These are phyloP conservation scores for Arvicanthis niloticus DNA, from an alignment of 2,113 vertebrate genomes.

Conservation along the genomic window DNA sequence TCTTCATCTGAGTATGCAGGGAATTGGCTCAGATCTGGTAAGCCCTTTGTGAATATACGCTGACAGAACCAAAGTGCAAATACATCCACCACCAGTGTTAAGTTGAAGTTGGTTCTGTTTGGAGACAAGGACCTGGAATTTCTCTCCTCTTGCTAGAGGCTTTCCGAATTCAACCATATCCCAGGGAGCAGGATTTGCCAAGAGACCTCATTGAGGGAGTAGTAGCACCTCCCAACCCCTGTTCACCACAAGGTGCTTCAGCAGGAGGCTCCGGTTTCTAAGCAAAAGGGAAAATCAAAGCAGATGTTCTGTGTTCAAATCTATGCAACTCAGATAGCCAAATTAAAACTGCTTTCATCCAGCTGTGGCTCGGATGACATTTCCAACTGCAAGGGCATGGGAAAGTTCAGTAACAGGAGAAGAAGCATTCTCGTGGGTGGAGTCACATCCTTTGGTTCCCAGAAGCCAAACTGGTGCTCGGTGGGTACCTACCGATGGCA, in stretches of 20 bases:
- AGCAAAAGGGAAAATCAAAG: neutral
- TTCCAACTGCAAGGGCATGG: neutral
- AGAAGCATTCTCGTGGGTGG: neutral
- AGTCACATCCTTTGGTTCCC: neutral
- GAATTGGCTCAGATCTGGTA: rapidly evolving
- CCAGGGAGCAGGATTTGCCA: neutral
- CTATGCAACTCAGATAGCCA: constrained; percentile 40
- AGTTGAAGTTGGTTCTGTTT: neutral
- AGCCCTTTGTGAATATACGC: neutral
- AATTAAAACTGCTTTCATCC: neutral
- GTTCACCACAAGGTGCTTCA: neutral
- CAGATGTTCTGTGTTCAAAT: constrained; percentile 57
- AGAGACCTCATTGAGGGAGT: neutral
- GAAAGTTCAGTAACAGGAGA: neutral
- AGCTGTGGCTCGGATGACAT: constrained; percentile 19
- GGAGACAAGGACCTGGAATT: neutral
- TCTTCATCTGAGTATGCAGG: neutral
- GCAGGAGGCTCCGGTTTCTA: neutral
- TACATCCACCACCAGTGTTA: neutral
- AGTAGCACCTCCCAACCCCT: neutral
- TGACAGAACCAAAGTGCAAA: neutral
- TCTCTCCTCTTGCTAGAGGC: neutral
- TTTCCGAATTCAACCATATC: neutral
- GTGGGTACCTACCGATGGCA: neutral
- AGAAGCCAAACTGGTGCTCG: neutral